Base-by-base conservation (phyloP, 2,113 vertebrate species). In the Myrmophylax atrothorax region DNA sequence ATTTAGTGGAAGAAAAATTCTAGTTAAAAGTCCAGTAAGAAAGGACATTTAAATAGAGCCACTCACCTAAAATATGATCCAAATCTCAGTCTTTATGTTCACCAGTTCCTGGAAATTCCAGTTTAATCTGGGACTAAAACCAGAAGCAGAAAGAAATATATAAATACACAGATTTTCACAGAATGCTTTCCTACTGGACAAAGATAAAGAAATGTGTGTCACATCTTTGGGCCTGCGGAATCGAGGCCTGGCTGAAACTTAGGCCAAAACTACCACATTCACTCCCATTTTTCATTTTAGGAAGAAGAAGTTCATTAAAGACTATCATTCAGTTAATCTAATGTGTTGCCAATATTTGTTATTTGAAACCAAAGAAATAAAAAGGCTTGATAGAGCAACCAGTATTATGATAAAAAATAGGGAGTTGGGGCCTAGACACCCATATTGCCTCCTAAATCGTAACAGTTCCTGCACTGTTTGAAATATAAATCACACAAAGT, bases 361-460 rank as follows among this genome's bases (percentile, higher is more conserved):
- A 87, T 60, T 94, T 76, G 50, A 95, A 73, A 91, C 22, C 47
- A 94, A 93, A 55, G 47, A 95, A 91, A 67, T 86, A 55, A 86
- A 83, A 91, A 88, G 3, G 14, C 29, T 80, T 16, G 6, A 50
- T 5, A 66, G 29, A 88, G n/a, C 31, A 63, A 75, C 31, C 68
- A 1, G 1, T 26, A 67, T 52, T 44, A 90, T 68, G 72, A 47
- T 22, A 86, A 91, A 46, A 33, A 85, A 38, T 14, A 74, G 16
- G 59, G 53, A 87, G 20, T 23, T 70, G 20, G 47, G 47, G 93
- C 80, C 87, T 76, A 80, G 79, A 42, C 38, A 63, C 15, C 28
- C 82, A 14, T 78, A 72, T 59, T 92, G 38, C 47, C 47, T 81
- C 52, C 68, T 86, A 60, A 92, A 90, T 59, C 38, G 3, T 69